These are phyloP conservation scores for Bibio marci DNA, from an alignment of 2,888 invertebrate species.

Conservation along the genomic window DNA sequence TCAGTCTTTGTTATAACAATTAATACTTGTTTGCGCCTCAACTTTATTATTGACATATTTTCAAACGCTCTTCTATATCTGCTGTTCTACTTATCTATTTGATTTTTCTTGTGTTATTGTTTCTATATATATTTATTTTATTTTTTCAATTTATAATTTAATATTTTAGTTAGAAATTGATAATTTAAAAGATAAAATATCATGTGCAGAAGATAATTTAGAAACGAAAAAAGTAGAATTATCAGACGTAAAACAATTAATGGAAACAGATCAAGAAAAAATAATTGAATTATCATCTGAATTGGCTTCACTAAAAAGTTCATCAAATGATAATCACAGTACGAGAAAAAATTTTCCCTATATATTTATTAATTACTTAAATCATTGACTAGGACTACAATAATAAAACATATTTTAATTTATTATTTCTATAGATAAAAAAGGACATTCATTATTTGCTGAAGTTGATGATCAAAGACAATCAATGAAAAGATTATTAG, in stretches of 20 bases:
- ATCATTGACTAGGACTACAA: neutral
- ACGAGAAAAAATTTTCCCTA: constrained; percentile 14
- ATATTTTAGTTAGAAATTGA: constrained; percentile 18
- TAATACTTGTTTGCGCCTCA: too few relatives aligned
- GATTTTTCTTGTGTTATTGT: too few relatives aligned
- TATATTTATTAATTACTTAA: neutral
- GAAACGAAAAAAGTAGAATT: constrained; percentile 23
- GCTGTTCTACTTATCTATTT: too few relatives aligned
- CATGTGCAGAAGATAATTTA: constrained; percentile 24
- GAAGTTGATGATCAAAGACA: constrained; percentile 48
- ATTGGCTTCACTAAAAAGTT: constrained; percentile 18
- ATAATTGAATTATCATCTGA: constrained; percentile 23
- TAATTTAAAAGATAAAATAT: constrained; percentile 22
- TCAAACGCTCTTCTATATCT: too few relatives aligned
- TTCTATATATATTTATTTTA: too few relatives aligned
- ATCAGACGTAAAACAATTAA: constrained; percentile 21
- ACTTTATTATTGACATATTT: too few relatives aligned
- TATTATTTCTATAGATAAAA: constrained; percentile 30
- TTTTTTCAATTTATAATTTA: too few relatives aligned
- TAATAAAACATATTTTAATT: neutral
- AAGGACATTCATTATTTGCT: constrained; percentile 46
- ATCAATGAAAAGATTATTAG: constrained; percentile 39
- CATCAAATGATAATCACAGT: constrained; percentile 14
- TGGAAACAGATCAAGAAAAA: constrained; percentile 26
- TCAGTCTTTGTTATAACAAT: too few relatives aligned